These are phyloP conservation scores for Pelobates cultripes DNA, from an alignment of 2,797 vertebrate species.

Conservation along the genomic window DNA sequence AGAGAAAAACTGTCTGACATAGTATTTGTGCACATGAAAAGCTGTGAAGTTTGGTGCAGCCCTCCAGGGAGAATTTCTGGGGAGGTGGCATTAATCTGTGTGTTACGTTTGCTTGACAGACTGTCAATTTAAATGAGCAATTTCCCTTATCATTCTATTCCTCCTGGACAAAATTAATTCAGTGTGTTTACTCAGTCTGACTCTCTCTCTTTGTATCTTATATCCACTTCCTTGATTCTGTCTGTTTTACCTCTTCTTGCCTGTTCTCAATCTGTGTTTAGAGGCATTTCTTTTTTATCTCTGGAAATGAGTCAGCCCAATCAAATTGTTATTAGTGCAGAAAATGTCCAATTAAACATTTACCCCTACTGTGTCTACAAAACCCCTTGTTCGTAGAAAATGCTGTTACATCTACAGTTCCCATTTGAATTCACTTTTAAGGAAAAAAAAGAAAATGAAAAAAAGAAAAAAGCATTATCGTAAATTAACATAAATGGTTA, in stretches of 20 bases:
- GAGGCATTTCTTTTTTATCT: slow-evolving; percentile 27
- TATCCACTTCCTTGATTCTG: slow-evolving; percentile 19
- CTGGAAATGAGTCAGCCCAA: slow-evolving; percentile 21
- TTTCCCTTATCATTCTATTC: slow-evolving; percentile 52
- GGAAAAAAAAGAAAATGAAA: no score
- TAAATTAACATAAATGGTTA: no score
- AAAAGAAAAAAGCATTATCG: no score
- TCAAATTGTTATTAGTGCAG: slow-evolving; percentile 14
- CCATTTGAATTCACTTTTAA: no score
- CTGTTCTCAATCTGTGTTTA: not conserved
- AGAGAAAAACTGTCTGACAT: not conserved
- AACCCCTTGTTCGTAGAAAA: no score
- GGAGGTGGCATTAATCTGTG: slow-evolving; percentile 52
- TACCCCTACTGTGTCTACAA: not conserved
- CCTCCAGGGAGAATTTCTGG: slow-evolving; percentile 33
- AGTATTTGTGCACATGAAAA: slow-evolving; percentile 20
- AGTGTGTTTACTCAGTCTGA: slow-evolving; percentile 44
- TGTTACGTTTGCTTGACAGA: slow-evolving; percentile 38
- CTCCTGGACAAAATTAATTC: slow-evolving; percentile 53
- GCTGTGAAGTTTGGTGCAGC: slow-evolving; percentile 37
- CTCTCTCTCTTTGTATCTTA: slow-evolving; percentile 24
- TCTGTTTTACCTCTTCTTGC: slow-evolving; percentile 14
- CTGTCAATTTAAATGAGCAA: slow-evolving; percentile 51
- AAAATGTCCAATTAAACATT: slow-evolving; percentile 26
- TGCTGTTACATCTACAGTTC: no score